Evolutionary conservation across 1,140 invertebrate genomes (phyloP), one percentile per base, ranked within the genome.

Genomic region (Drosophila athabasca): DNA sequence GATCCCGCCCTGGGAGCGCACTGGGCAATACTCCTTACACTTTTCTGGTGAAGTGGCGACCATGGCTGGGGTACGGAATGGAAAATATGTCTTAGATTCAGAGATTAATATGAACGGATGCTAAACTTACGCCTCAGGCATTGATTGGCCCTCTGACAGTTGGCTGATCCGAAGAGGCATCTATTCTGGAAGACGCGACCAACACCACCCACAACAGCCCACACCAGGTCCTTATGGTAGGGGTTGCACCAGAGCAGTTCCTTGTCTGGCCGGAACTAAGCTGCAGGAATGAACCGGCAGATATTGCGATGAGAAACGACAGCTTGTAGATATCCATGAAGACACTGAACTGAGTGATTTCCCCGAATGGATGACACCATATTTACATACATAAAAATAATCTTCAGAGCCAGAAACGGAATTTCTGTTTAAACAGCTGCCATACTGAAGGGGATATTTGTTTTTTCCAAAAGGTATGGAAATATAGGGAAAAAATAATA

Each of bases 371-470:
- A 29, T 26, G 2, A 3, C 6, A 31, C 6, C 62, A 41, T 65
- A 43, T 43, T 49, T 62, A 62, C 6, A 15, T 62, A 49, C 5
- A 15, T 11, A 2, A 3, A 1, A 26, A 26, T 26, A 26, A 26
- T 26, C 24, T 26, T 26, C 5, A 26, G 24, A 26, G 4, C 4
- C 24, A 5, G 3, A 26, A 26, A 26, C 3, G n/a, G 9, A 17
- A 7, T n/a, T 48, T 39, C 29, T 49, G 62, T 62, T 6, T 31
- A 31, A 41, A 13, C 62, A 62, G 58, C 15, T 50, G 58, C 19
- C 13, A 2, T 8, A 5, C 24, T 26, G 3, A 26, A 5, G 24
- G 24, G 4, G 5, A 5, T 46, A n/a, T 1, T 9, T 31, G 4
- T 24, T 15, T 1, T 44, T 24, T 43, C 15, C 24, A 5, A 26